A percentile compares a stretch with the other conserved stretches of the same genome.
Conservation (phyloP, 1,140 invertebrate species). For the Cotesia glomerata region DNA sequence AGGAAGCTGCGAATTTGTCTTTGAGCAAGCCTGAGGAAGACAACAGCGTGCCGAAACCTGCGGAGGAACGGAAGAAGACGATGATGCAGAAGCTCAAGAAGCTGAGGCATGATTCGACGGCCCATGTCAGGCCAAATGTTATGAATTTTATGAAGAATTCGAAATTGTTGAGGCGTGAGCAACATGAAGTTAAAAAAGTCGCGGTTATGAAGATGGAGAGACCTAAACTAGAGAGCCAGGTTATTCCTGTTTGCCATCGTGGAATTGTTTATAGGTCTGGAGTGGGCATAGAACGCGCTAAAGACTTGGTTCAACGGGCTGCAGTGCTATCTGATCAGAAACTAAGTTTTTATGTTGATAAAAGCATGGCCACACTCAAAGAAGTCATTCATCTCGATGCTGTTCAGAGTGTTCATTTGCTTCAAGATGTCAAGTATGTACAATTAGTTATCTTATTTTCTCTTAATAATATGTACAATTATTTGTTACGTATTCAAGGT, state of each 20-base stretch:
- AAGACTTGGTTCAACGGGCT: conserved; percentile 63
- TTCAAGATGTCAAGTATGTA: conserved; percentile 68
- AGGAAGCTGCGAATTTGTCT: background rate
- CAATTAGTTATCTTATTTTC: conserved; percentile 11
- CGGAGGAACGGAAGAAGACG: conserved; percentile 41
- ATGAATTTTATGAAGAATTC: conserved; percentile 50
- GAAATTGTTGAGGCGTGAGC: conserved; percentile 49
- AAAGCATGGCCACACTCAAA: conserved; percentile 63
- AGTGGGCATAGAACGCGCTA: conserved; percentile 63
- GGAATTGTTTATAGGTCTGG: conserved; percentile 57
- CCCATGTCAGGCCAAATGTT: conserved; percentile 51
- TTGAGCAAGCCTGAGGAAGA: background rate
- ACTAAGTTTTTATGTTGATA: conserved; percentile 64
- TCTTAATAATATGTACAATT: background rate
- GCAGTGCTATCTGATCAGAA: conserved; percentile 64
- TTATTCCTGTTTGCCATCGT: conserved; percentile 47
- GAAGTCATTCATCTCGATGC: conserved; percentile 66
- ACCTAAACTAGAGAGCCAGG: conserved; percentile 40
- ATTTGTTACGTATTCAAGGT: conserved; percentile 1
- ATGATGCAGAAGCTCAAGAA: conserved; percentile 54
- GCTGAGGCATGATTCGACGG: conserved; percentile 46
- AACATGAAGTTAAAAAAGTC: conserved; percentile 31
- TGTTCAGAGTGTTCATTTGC: conserved; percentile 69
- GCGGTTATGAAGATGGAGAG: conserved; percentile 37
- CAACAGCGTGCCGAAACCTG: background rate